A percentile compares a stretch with the other conserved stretches of the same genome.
phyloP scores from a whole-genome alignment of 2,888 invertebrate genomes.

The Eupithecia exiguata region DNA sequence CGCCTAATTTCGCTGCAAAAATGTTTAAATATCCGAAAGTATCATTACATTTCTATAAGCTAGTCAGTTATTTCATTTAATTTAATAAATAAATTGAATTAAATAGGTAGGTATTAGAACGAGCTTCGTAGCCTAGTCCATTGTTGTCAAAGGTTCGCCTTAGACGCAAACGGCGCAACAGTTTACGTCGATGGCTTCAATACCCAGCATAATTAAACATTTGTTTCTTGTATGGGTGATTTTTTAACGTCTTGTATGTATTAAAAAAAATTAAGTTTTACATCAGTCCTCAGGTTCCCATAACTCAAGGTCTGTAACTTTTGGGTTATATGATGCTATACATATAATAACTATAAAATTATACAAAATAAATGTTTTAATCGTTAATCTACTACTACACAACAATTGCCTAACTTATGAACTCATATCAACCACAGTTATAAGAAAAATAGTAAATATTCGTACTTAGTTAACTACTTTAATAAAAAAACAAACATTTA shows the following conservation, averaged over 20 bases:
- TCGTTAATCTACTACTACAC: neutral
- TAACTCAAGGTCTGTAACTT: no score
- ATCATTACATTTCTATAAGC: no score
- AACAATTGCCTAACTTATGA: neutral
- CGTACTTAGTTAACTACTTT: neutral
- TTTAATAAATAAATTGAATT: no score
- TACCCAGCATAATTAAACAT: no score
- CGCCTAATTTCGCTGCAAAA: no score
- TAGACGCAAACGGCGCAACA: neutral
- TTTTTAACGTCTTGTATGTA: no score
- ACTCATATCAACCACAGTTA: neutral
- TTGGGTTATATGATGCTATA: neutral
- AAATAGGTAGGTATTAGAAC: neutral
- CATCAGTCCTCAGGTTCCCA: no score
- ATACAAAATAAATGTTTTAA: neutral
- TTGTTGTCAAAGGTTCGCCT: neutral
- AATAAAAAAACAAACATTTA: neutral
- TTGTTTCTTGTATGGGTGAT: no score
- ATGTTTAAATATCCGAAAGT: no score
- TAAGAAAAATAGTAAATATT: neutral
- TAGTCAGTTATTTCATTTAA: no score
- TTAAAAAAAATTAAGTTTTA: no score
- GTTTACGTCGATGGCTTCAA: no score
- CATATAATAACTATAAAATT: neutral
- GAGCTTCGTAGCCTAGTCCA: neutral